Percentiles rank a stretch among this genome's conserved stretches.
These are phyloP conservation scores for Lacerta agilis DNA, from an alignment of 2,797 vertebrate genomes.

Conservation along the genomic window DNA sequence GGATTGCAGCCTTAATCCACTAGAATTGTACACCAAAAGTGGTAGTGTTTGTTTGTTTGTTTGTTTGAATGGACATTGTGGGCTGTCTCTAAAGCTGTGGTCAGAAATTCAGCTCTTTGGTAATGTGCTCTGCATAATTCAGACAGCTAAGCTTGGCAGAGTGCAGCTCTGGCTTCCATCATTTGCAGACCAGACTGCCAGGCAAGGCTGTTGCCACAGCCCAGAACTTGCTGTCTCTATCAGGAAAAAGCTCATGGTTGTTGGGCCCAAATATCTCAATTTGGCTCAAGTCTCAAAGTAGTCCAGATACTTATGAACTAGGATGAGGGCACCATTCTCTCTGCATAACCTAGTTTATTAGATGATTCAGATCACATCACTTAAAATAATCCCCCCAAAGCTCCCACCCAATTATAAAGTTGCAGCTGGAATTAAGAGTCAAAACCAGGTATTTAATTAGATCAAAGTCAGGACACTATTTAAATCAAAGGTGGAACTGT, in stretches of 20 bases:
- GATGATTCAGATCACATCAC: not conserved
- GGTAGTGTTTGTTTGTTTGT: too few relatives aligned
- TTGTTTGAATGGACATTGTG: not conserved
- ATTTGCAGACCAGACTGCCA: not conserved
- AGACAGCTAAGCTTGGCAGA: not conserved
- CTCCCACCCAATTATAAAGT: conserved; percentile 43
- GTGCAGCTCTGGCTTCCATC: not conserved
- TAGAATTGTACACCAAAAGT: too few relatives aligned
- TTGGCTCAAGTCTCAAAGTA: not conserved
- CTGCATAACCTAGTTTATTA: conserved; percentile 23
- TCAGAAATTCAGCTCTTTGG: not conserved
- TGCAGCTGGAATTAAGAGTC: conserved; percentile 11
- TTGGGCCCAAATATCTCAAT: not conserved
- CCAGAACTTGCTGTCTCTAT: not conserved
- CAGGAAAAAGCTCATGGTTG: not conserved
- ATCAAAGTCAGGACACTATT: conserved; percentile 16
- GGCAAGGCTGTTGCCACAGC: too few relatives aligned
- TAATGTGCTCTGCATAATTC: not conserved
- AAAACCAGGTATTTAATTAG: conserved; percentile 41
- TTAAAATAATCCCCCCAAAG: conserved; percentile 43
- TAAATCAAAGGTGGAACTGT: conserved; percentile 20
- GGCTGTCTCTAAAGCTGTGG: not conserved
- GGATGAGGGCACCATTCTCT: not conserved
- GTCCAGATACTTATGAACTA: not conserved
- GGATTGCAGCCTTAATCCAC: too few relatives aligned